Base-by-base conservation (phyloP, 2,797 vertebrate genomes). In the Erethizon dorsatum region DNA sequence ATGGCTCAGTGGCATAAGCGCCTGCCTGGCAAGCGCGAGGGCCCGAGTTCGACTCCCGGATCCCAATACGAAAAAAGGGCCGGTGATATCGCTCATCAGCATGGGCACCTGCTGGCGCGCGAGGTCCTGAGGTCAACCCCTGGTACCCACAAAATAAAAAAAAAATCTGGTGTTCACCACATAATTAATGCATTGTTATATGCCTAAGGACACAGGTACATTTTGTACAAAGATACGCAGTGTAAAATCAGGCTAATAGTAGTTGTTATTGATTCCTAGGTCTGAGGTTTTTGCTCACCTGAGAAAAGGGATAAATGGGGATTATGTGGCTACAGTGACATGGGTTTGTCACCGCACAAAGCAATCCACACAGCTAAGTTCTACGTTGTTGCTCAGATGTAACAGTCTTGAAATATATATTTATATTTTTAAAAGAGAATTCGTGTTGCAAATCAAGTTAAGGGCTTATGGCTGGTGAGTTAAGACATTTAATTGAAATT, bases 401-500 rank as follows among this genome's bases (percentile, higher is more conserved):
- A 79, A 45, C 2, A 6, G 3, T 85, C 37, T 80, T 54, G 56
- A 96, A 88, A 94, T 79, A 20, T 12, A 82, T 65, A 63, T 56
- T 80, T 91, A 52, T n/a, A 26, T 5, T 69, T 57, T 73, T 69
- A 45, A 47, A 20, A 86, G 41, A 90, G 50, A 56, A 90, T 79
- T 88, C 22, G 57, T 92, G 14, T 77, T 56, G 41, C 18, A 87
- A 93, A 84, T 92, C 22, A 31, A 5, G 45, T 90, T 93, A 87
- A 84, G 17, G 26, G 37, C 61, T 20, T 82, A 33, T 93, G 69
- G 47, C 47, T 50, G 80, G 4, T 63, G 63, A 97, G 45, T 95
- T 80, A 89, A 86, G 45, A 52, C 45, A 92, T 83, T 86, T 96
- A 88, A 94, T 50, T 97, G 54, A 96, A 96, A 95, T 96, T 91